These are phyloP conservation scores for Byasa hedistus DNA, from an alignment of 2,888 invertebrate species.

Conservation along the genomic window DNA sequence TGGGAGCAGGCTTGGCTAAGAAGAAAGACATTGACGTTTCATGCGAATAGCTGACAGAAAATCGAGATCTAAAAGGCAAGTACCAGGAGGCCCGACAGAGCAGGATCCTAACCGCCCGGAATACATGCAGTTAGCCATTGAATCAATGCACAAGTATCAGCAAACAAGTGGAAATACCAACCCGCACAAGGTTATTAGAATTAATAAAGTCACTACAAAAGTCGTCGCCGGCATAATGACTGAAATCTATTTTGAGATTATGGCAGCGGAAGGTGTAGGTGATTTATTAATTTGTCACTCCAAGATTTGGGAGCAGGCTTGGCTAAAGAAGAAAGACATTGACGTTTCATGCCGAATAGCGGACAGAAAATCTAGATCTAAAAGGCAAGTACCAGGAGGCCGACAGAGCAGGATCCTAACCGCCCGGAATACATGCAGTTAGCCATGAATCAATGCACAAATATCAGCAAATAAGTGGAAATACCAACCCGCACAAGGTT, in stretches of 20 bases:
- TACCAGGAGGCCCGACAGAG: not conserved
- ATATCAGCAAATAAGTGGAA: not conserved
- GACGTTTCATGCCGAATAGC: not conserved
- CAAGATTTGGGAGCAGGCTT: not conserved
- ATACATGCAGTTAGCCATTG: not conserved
- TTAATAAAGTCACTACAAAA: not conserved
- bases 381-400: not conserved
- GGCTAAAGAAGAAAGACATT: not conserved
- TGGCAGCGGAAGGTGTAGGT: not conserved
- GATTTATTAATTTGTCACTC: not conserved
- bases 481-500: not conserved
- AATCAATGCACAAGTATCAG: not conserved
- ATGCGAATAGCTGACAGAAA: not conserved
- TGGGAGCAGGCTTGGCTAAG: not conserved
- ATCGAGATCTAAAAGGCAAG: not conserved
- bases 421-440: not conserved
- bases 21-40: not conserved
- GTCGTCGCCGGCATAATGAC: not conserved
- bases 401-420: not conserved
- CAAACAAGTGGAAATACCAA: not conserved
- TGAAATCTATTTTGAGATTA: not conserved
- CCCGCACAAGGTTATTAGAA: not conserved
- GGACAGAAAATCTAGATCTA: not conserved
- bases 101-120: not conserved
- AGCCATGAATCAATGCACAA: not conserved